Evolutionary conservation across 2,888 invertebrate genomes (phyloP).

Genomic region (Balanococcus diminutus): DNA sequence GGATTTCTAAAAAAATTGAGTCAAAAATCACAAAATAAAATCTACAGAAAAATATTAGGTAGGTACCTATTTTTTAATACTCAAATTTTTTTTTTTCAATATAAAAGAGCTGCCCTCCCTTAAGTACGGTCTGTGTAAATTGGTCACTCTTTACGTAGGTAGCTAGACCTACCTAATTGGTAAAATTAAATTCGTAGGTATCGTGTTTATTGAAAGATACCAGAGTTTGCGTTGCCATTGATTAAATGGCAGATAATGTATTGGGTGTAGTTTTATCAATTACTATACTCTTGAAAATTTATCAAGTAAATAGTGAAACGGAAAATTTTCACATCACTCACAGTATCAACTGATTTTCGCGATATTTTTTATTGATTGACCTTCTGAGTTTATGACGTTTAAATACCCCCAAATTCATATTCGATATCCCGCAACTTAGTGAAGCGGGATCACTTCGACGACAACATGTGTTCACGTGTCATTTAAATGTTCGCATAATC

Average conservation of each 20-base stretch:
- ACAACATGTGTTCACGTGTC: conserved; percentile 36
- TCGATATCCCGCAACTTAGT: background rate
- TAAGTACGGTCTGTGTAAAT: too few species aligned
- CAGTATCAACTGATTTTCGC: background rate
- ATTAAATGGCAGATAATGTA: background rate
- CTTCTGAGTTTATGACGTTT: background rate
- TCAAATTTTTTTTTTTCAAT: too few species aligned
- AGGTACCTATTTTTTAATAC: too few species aligned
- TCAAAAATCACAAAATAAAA: too few species aligned
- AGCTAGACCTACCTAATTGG: too few species aligned
- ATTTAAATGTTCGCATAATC: conserved; percentile 14
- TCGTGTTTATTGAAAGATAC: too few species aligned
- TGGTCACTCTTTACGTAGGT: too few species aligned
- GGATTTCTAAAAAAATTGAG: too few species aligned
- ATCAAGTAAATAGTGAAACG: background rate
- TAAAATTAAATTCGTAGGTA: background rate
- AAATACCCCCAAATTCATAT: background rate
- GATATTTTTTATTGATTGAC: background rate
- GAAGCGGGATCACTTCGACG: conserved; percentile 2
- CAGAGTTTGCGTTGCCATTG: too few species aligned
- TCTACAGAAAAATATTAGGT: too few species aligned
- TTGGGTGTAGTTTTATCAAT: background rate
- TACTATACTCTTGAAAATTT: background rate
- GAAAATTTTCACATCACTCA: background rate
- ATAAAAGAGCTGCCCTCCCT: too few species aligned